Percentiles rank a stretch among this genome's conserved stretches.
These are phyloP conservation scores for Poeciliopsis infans DNA, from an alignment of 2,797 vertebrate species.

Conservation along the genomic window DNA sequence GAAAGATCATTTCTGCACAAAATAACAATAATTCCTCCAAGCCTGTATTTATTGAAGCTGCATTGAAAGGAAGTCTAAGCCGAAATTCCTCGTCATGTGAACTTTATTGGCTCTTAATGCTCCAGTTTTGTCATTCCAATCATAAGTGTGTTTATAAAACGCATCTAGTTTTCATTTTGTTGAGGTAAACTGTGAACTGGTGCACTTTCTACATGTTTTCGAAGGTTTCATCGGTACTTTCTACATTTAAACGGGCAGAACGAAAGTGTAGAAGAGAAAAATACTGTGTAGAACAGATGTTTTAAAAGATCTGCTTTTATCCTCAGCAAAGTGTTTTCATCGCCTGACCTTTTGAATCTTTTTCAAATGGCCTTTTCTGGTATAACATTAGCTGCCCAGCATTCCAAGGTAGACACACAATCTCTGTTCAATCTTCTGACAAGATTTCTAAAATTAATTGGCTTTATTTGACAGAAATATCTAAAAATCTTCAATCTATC, in stretches of 20 bases:
- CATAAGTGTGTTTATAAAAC: neutral
- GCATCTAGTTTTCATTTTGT: neutral
- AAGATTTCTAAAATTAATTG: neutral
- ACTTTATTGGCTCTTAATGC: neutral
- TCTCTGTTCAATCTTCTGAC: neutral
- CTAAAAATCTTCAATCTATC: neutral
- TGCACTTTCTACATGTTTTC: neutral
- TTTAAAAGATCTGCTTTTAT: neutral
- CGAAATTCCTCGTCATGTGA: neutral
- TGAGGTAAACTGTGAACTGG: neutral
- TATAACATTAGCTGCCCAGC: neutral
- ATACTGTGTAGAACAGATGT: neutral
- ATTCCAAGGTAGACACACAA: neutral
- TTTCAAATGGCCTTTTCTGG: neutral
- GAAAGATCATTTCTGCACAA: neutral
- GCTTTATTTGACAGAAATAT: neutral
- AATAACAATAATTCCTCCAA: neutral
- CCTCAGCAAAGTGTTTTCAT: neutral
- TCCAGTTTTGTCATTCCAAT: neutral
- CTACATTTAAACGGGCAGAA: neutral
- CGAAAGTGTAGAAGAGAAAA: neutral
- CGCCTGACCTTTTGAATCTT: neutral
- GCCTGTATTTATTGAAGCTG: neutral
- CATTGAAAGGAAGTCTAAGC: neutral
- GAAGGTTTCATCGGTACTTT: too few species aligned